Conservation (phyloP, 2,797 vertebrate species). For the Mormyrus hasselquistii region DNA sequence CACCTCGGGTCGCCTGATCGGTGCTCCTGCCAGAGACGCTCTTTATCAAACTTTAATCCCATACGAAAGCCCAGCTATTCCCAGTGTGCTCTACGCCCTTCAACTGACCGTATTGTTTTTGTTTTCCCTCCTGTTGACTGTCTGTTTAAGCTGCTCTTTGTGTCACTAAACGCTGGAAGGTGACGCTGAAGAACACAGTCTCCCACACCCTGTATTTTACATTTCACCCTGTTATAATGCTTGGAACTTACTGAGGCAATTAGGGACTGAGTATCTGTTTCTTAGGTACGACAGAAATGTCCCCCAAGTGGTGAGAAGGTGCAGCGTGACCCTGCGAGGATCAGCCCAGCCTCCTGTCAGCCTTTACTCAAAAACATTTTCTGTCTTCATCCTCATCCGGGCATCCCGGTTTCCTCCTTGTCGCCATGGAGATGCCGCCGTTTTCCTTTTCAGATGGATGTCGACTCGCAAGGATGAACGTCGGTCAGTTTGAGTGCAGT, state of each 20-base stretch:
- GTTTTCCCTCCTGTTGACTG: not conserved
- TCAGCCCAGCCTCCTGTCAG: not conserved
- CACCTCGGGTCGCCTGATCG: not conserved
- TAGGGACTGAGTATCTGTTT: not conserved
- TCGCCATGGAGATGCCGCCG: not conserved
- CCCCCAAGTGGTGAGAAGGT: not conserved
- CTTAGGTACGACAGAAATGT: not conserved
- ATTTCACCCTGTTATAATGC: constrained; percentile 10
- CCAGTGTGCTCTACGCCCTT: not conserved
- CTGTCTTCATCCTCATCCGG: not conserved
- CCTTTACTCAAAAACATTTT: not conserved
- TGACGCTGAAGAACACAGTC: not conserved
- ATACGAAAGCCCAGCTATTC: not conserved
- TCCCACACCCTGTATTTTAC: not conserved
- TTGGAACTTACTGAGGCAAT: not conserved
- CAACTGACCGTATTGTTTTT: not conserved
- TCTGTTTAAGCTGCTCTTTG: not conserved
- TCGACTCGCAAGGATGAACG: not conserved
- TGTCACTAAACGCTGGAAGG: not conserved
- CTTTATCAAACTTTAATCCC: not conserved
- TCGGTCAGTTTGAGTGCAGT: not conserved
- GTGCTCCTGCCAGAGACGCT: not conserved
- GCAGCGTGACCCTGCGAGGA: not conserved
- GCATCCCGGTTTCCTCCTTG: not conserved
- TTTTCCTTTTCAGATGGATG: not conserved